These are phyloP conservation scores for Rhincodon typus DNA, from an alignment of 2,797 vertebrate species.

Conservation along the genomic window DNA sequence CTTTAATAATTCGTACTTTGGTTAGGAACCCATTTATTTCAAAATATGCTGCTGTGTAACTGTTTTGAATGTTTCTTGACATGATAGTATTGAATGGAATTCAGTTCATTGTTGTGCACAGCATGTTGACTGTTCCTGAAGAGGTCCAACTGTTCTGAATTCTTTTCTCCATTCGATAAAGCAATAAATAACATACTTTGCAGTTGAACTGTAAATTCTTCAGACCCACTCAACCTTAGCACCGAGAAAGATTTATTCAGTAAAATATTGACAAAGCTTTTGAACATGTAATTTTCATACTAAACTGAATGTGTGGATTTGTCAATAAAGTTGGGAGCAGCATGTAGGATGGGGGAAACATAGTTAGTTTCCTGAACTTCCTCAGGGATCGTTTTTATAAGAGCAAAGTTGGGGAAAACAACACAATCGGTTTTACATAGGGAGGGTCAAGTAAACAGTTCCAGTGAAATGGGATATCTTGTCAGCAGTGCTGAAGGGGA, in stretches of 20 bases:
- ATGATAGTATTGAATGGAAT: not conserved
- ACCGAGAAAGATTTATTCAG: not conserved
- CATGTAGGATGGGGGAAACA: not conserved
- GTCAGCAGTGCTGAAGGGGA: not conserved
- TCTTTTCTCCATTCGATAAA: not conserved
- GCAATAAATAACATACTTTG: not conserved
- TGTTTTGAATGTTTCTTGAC: not conserved
- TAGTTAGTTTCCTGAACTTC: not conserved
- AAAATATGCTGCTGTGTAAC: not conserved
- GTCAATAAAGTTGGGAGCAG: not conserved
- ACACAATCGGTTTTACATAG: not conserved
- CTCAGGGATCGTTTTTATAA: not conserved
- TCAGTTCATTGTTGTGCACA: not conserved
- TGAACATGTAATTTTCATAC: not conserved
- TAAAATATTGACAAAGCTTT: not conserved
- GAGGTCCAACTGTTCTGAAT: not conserved
- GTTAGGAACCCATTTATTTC: not conserved
- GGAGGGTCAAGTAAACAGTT: not conserved
- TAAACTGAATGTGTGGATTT: not conserved
- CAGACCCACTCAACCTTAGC: not conserved
- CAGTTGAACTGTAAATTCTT: constrained; percentile 12
- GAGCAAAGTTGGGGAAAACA: not conserved
- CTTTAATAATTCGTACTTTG: too few relatives aligned
- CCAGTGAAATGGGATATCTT: not conserved
- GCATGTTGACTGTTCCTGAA: not conserved